Evolutionary conservation across 1,140 invertebrate species (phyloP), one percentile per base, ranked within the genome.

Genomic region (Pectinophora gossypiella): DNA sequence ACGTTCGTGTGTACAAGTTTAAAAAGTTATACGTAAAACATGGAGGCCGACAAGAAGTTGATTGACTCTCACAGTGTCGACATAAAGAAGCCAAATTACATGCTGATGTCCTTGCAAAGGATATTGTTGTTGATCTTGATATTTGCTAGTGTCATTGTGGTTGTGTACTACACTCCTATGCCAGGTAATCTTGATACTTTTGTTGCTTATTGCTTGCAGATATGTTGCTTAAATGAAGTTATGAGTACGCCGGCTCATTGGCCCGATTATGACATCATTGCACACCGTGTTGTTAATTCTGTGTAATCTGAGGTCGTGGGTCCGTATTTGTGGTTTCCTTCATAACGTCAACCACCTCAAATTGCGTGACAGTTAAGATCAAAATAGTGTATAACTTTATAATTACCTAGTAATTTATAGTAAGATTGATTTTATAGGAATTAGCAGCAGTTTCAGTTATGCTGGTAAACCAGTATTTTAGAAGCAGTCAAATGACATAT

Each of bases 81-180:
- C 50, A 50, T 78, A 54, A 50, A 66, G 54, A 87, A 83, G 53
- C 82, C 82, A 15, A 85, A 87, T 71, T 87, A 87, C 64, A 85
- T 81, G 82, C 68, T 85, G 5, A 80, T 85, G 82, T 87, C 84
- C 72, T 77, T 87, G 67, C 84, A 87, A 50, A 85, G 82, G 77
- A 85, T 87, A 78, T 68, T 85, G 35, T 73, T 85, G 54, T 59
- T 87, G 60, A 67, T 56, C 59, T 78, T 89, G 51, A 89, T 90
- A 78, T 72, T 88, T 49, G 76, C 89, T 13, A 90, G 91, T 58
- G 92, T 93, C 35, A 81, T 91, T 42, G 90, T 92, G 44, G 90
- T 93, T 54, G 91, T 93, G 54, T 92, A 93, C 72, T 89, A 92
- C 12, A 92, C 91, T 16, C 92, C 92, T 6, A 85, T 92, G 74